phyloP scores from a whole-genome alignment of 2,797 vertebrate genomes.

The Sarcophilus harrisii region DNA sequence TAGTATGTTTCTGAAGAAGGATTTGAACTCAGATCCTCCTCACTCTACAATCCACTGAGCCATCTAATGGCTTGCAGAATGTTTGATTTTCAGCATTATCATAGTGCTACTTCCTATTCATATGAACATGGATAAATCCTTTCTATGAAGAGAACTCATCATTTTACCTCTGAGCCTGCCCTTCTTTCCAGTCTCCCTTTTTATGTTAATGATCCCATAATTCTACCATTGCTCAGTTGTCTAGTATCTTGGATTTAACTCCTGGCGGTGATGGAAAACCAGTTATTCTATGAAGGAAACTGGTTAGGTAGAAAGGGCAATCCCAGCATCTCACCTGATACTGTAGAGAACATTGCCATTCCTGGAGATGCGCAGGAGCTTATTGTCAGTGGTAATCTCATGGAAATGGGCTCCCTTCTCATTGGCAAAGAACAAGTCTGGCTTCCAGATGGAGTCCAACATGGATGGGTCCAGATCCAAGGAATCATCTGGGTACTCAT shows the following conservation, averaged over 20 bases:
- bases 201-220: not conserved
- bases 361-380: conserved; percentile 95
- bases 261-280: not conserved
- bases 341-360: conserved; percentile 98
- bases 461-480: conserved; percentile 98
- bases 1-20: not conserved
- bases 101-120: not conserved
- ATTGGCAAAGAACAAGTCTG: conserved; percentile 98
- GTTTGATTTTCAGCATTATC: not conserved
- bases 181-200: not conserved
- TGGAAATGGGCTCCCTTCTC: conserved; percentile 99
- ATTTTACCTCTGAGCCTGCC: not conserved
- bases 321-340: conserved; percentile 90
- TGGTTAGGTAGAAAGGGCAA: fast-evolving
- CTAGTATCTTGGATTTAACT: not conserved
- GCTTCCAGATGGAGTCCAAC: conserved; percentile 99
- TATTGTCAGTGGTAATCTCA: conserved; percentile 99
- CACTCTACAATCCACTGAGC: not conserved
- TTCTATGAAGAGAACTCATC: not conserved
- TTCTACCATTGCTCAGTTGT: not conserved
- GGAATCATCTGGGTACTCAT: conserved; percentile 96
- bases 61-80: not conserved
- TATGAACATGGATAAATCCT: not conserved
- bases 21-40: not conserved
- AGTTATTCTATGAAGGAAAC: not conserved